Evolutionary conservation across 2,797 vertebrate species (phyloP), one percentile per base, ranked within the genome.

Genomic region (Coregonus ussuriensis): DNA sequence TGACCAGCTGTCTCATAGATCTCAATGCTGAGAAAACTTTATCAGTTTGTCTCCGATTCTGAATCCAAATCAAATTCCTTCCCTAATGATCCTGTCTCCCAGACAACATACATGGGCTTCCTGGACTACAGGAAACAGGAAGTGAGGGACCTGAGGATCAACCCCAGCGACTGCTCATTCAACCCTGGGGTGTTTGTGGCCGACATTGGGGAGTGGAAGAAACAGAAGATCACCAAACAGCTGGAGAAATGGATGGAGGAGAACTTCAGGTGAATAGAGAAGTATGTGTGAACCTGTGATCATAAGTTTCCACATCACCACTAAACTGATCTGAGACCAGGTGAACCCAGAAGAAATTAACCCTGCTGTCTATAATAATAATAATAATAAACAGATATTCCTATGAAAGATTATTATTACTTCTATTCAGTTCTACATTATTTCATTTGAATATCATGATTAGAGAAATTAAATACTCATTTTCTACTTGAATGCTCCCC

Each of bases 61-160:
- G 59, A 51, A 33, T 41, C 33, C n/a, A 65, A 62, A 25, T 4
- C 4, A 13, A 53, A 65, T 15, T 16, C 35, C 37, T 47, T 85
- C 37, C 78, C 56, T 35, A 85, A 77, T 85, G 86, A 81, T 74
- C 67, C 69, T 0, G 11, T 81, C 83, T 82, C 71, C 25, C 80
- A 99, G 98, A 99, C 96, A 5, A 98, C 96, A 0, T 99, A 98
- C 78, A 98, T 99, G 97, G 98, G 97, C 77, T 99, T 96, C 84
- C 92, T 99, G 89, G 97, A 99, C 93, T 99, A 98, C 79, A 94
- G 97, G 84, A 98, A 97, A 85, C 91, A 96, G 91, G 89, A 94
- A 0, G 92, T 99, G 15, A 94, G 94, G 87, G 95, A 97, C 70
- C 93, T 99, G 76, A 96, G 96, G 86, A 98, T 99, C 84, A 96